Base-by-base conservation (phyloP, 2,113 vertebrate species). In the Xiphophorus hellerii region DNA sequence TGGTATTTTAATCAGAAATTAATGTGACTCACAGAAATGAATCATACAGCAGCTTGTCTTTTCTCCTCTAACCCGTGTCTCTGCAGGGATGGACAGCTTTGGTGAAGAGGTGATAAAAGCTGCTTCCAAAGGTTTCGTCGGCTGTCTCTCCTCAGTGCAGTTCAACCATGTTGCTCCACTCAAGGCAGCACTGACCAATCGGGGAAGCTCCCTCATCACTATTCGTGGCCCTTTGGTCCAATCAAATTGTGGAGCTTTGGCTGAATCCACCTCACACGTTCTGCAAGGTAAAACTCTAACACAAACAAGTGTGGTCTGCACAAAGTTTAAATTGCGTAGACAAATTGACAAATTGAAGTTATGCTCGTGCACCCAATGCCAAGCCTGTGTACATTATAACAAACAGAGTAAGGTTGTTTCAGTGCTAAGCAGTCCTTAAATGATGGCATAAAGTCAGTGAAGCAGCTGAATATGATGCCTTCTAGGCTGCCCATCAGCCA, bases 101-200 rank as follows among this genome's bases (percentile, higher is more conserved):
- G 93, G 95, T 65, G 86, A 95, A 61, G 97, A 97, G 69, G 93
- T 97, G 30, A 86, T 87, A 30, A 93, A 92, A 71, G 97, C 96
- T 0, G 97, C 96, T 13, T 82, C 80, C 0, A 81, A 94, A 37
- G 97, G 98, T 22, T 99, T 99, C 84, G 73, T 93, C 1, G 98
- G 98, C 73, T 99, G 98, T 87, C 92, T 99, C 30, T 97, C 98
- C 25, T 96, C 97, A 1, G 96, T 99, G 5, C 97, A 96, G 84
- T 98, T 98, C 90, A 99, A 99, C 64, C 94, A 97, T 1, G 83
- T 96, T 1, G 94, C 96, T 0, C 97, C 97, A 0, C 87, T 99
- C 80, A 99, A 99, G 89, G 96, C 95, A 1, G 98, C 96, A 5
- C 88, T 99, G 13, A 96, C 96, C 0, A 96, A 97, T 25, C 88